These are phyloP conservation scores for Aldrovandia affinis DNA, from an alignment of 2,797 vertebrate species.

Conservation along the genomic window DNA sequence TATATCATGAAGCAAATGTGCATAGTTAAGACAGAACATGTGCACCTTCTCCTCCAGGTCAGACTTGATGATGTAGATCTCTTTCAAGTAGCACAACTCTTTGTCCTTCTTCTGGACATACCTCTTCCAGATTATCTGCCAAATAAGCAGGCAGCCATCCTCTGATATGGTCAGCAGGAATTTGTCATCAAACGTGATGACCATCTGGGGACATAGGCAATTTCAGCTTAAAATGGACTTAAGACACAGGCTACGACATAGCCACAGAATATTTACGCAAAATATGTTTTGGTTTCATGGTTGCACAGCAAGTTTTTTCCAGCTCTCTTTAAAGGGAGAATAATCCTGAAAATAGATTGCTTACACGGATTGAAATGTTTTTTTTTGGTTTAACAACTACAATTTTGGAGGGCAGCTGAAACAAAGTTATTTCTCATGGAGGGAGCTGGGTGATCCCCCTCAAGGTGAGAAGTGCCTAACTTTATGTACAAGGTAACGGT, in stretches of 20 bases:
- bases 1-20: not conserved
- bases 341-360: too few species aligned
- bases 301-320: too few species aligned
- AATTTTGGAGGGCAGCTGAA: too few species aligned
- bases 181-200: slow-evolving; percentile 85
- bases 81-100: slow-evolving; percentile 81
- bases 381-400: too few species aligned
- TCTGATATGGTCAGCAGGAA: slow-evolving; percentile 84
- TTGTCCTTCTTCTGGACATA: slow-evolving; percentile 74
- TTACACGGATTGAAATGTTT: too few species aligned
- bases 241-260: too few species aligned
- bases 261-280: not conserved
- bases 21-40: not conserved
- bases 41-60: slow-evolving; percentile 90
- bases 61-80: slow-evolving; percentile 88
- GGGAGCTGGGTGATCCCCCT: too few species aligned
- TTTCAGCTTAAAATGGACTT: slow-evolving; percentile 2
- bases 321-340: too few species aligned
- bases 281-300: too few species aligned
- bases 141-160: slow-evolving; percentile 86
- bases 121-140: slow-evolving; percentile 84
- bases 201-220: slow-evolving; percentile 72
- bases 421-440: too few species aligned
- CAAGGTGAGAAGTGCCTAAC: too few species aligned
- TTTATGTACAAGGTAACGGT: too few species aligned